Evolutionary conservation across 2,888 invertebrate species (phyloP), one percentile per base, ranked within the genome.

Genomic region (Orthosia gothica): DNA sequence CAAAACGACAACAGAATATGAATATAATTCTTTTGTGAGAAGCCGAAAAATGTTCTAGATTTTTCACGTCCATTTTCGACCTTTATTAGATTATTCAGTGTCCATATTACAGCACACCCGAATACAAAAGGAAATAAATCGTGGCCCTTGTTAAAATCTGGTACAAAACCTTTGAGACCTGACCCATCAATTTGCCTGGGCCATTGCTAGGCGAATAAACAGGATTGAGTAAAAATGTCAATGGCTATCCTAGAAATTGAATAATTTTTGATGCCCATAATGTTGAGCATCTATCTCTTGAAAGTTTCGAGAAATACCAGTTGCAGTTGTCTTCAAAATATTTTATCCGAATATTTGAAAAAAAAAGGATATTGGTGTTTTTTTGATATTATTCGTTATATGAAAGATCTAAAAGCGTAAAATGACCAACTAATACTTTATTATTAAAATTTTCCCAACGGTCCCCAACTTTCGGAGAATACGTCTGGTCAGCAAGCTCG

Each of bases 91-190:
- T 63, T 26, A 63, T 70, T 63, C 63, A 59, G 70, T 20, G 59
- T 57, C 68, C 62, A 83, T 74, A 71, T 86, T 78, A 78, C 64
- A 76, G n/a, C 55, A 62, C 26, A 63, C 58, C 23, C 26, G 32
- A 32, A 20, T 58, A 61, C 15, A 70, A 16, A 2, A 15, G 15
- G 7, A 69, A 63, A 82, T 82, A 82, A 75, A 79, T 82, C 47
- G 15, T 58, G n/a, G 50, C 5, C 58, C 72, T 76, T 74, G 70
- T 83, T 75, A 77, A 77, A 75, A 77, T 73, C 58, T 68, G 79
- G 68, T 63, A 67, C 73, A 76, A 47, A 66, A 61, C 59, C 69
- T 82, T 76, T 76, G 66, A 70, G 61, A 72, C 49, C 45, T 69
- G 50, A 69, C 63, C 52, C 55, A 59, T 76, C 63, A 67, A 62